Base-by-base conservation (phyloP, 1,140 invertebrate species). In the Conus betulinus region DNA sequence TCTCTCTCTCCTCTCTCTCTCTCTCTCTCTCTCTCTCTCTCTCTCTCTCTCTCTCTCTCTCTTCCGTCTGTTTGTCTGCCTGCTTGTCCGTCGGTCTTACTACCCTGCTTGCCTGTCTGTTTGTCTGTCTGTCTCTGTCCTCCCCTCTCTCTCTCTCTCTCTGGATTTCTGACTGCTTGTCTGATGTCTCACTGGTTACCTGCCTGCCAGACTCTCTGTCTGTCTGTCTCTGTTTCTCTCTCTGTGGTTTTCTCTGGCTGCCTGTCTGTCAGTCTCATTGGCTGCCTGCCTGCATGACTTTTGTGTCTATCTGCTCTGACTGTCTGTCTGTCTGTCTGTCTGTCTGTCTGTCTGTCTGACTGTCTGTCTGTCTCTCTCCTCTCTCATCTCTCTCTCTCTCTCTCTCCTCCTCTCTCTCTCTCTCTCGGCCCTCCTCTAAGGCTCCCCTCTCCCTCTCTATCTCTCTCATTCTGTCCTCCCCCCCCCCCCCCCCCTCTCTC, bases 291-390 rank as follows among this genome's bases (percentile, higher is more conserved):
- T 20, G 17, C 20, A 3, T 71, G 6, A 27, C 51, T 83, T 83
- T 6, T 71, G 10, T 55, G 17, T 71, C 67, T 71, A 6, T 71
- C 67, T 23, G 17, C 6, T n/a, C 20, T 71, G 17, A 17, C 67
- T 71, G 15, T 71, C 67, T 71, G 15, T 71, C 67, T 71, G 8
- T 71, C 67, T 71, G 5, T 71, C 8, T 71, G 8, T 71, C 67
- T 71, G 11, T n/a, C 15, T n/a, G 11, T n/a, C 67, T n/a, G 13
- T 71, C 20, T 23, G 67, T 71, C 86, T 79, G 8, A 79, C 71
- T 87, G 23, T n/a, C 39, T 78, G 39, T 87, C 39, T 87, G 39
- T 87, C 39, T 87, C 86, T 79, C 86, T 87, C 86, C 13, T 57
- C 13, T 13, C 55, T 13, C 13, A 57, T 57, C 57, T 60, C 8